Base-by-base conservation (phyloP, 2,113 vertebrate species). In the Dicrurus megarhynchus region DNA sequence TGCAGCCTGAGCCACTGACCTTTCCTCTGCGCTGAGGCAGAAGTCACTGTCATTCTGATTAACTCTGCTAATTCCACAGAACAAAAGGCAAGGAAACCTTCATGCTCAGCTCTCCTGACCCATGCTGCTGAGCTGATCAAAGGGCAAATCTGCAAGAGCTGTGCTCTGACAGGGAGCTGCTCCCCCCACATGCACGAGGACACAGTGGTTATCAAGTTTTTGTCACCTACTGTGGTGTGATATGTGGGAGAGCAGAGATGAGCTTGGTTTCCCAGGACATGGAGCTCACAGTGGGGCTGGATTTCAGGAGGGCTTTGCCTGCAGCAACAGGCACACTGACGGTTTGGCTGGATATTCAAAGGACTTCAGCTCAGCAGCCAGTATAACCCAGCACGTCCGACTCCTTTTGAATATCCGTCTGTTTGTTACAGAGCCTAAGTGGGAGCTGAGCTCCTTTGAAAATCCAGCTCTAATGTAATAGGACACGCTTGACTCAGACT, bases 21-120 rank as follows among this genome's bases (percentile, higher is more conserved):
- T 97, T 97, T 96, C 87, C 73, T 87, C 95, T 93, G 94, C 10
- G 3, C 91, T 28, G 77, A 96, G 88, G 90, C 93, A 96, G 93
- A 96, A 97, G 93, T 96, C 7, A 4, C 91, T 97, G 97, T 97
- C 91, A 73, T 85, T 96, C 88, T 91, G 95, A 97, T 97, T 96
- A 96, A 93, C 94, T 95, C 96, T 8, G 64, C 79, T 96, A 93
- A 96, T 93, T 95, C 95, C 23, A 46, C 50, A 84, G 88, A 97
- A 97, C 87, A 96, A 96, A 97, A 95, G 92, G 87, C 84, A 89
- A 92, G 90, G 93, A 96, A 96, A 70, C 76, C 81, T 86, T 84
- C 84, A 24, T 1, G 28, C 88, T 91, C 39, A 6, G 80, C 81
- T 93, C 74, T 87, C 83, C 93, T 94, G 93, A 92, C 83, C 95